These are phyloP conservation scores for Talpa occidentalis DNA, from an alignment of 2,113 vertebrate genomes.

Conservation along the genomic window DNA sequence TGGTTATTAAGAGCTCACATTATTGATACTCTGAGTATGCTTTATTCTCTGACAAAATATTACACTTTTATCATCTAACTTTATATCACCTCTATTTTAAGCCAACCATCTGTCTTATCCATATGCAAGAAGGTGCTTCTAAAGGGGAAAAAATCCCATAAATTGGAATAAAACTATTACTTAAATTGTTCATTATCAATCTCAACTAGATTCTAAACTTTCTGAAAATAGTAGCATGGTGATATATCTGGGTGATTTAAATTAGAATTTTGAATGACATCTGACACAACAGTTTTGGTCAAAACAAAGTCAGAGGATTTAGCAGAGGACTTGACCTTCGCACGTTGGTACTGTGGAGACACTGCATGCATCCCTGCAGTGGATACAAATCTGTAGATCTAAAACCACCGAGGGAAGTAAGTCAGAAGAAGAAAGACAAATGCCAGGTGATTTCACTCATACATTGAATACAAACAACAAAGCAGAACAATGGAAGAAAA, in stretches of 20 bases:
- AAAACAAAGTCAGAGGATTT: background rate
- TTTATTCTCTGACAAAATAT: constrained; percentile 27
- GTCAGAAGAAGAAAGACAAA: no score
- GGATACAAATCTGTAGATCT: background rate
- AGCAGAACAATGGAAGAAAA: no score
- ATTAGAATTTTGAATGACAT: background rate
- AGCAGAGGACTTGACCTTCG: background rate
- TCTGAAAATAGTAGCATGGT: background rate
- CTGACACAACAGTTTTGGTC: background rate
- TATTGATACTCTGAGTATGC: background rate
- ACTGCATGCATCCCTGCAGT: fast-evolving
- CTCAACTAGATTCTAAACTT: background rate
- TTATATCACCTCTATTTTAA: constrained; percentile 46
- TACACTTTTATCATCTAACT: constrained; percentile 10
- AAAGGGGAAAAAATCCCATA: constrained; percentile 17
- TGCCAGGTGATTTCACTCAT: no score
- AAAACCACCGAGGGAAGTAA: background rate
- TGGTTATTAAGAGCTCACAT: background rate
- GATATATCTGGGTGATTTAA: background rate
- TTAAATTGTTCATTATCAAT: constrained; percentile 10
- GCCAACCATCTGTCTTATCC: constrained; percentile 24
- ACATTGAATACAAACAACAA: no score
- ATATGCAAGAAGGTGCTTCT: constrained; percentile 21
- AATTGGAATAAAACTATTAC: background rate
- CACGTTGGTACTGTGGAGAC: background rate